Conservation (phyloP, 1,140 invertebrate genomes). For the Goniozus legneri region DNA sequence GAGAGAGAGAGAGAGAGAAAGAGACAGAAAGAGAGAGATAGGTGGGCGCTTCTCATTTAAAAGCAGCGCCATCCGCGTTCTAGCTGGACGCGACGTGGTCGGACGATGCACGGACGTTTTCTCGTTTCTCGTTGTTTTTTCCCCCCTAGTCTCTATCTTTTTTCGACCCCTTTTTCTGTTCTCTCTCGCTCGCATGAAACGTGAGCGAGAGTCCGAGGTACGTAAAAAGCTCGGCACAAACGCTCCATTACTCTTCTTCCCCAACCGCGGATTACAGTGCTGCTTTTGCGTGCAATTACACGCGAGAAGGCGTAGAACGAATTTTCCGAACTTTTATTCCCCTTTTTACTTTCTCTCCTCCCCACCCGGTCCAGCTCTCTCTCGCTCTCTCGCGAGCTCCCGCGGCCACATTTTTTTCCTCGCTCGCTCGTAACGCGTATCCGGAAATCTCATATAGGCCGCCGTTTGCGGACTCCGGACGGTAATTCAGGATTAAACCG, state of each 20-base stretch:
- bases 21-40: too few species aligned
- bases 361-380: not conserved
- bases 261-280: slow-evolving; percentile 13
- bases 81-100: not conserved
- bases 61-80: too few species aligned
- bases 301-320: slow-evolving; percentile 11
- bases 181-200: not conserved
- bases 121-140: not conserved
- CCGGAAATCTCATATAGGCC: too few species aligned
- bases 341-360: not conserved
- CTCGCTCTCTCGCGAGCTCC: not conserved
- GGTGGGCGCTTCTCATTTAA: too few species aligned
- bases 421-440: slow-evolving; percentile 5
- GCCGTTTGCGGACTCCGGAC: too few species aligned
- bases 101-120: not conserved
- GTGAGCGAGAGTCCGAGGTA: slow-evolving; percentile 3
- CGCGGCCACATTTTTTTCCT: slow-evolving; percentile 1
- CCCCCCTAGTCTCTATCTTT: not conserved
- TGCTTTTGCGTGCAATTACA: slow-evolving; percentile 26
- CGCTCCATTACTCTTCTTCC: slow-evolving; percentile 17
- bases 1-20: too few species aligned
- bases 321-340: not conserved
- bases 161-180: not conserved
- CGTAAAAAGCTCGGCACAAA: slow-evolving; percentile 22
- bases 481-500: too few species aligned